Conservation (phyloP, 2,797 vertebrate species). For the Pteropus rufus region DNA sequence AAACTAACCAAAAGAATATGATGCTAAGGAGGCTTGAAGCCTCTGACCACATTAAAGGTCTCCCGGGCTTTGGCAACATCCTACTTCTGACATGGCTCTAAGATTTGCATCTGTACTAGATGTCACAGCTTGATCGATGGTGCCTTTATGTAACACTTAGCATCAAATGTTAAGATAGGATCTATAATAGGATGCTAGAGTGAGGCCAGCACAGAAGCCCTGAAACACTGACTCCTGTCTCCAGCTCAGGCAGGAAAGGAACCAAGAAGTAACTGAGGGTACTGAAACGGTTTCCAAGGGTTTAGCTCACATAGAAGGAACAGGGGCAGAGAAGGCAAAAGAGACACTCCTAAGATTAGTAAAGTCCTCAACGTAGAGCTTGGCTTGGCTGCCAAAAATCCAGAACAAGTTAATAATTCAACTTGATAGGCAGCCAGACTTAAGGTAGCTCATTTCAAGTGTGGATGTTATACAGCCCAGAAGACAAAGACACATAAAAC, state of each 20-base stretch:
- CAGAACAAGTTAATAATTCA: not conserved
- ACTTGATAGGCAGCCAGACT: not conserved
- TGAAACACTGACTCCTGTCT: not conserved
- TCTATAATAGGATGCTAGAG: not conserved
- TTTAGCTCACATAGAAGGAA: accelerated
- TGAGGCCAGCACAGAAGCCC: not conserved
- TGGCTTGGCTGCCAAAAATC: not conserved
- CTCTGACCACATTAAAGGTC: not conserved
- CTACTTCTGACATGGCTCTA: not conserved
- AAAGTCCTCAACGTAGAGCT: not conserved
- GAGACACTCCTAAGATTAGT: not conserved
- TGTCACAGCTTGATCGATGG: not conserved
- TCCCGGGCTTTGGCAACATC: not conserved
- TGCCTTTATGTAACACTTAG: not conserved
- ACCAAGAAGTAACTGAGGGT: not conserved
- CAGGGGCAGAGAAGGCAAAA: not conserved
- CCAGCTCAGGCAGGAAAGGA: not conserved
- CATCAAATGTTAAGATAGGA: not conserved
- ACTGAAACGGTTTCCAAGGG: not conserved
- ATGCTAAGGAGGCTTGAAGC: not conserved
- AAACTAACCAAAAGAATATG: not conserved
- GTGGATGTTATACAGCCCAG: not conserved
- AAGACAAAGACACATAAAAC: not conserved
- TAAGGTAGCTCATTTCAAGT: not conserved
- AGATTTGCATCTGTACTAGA: not conserved